Conservation (phyloP, 2,797 vertebrate species). For the Tapirus indicus region DNA sequence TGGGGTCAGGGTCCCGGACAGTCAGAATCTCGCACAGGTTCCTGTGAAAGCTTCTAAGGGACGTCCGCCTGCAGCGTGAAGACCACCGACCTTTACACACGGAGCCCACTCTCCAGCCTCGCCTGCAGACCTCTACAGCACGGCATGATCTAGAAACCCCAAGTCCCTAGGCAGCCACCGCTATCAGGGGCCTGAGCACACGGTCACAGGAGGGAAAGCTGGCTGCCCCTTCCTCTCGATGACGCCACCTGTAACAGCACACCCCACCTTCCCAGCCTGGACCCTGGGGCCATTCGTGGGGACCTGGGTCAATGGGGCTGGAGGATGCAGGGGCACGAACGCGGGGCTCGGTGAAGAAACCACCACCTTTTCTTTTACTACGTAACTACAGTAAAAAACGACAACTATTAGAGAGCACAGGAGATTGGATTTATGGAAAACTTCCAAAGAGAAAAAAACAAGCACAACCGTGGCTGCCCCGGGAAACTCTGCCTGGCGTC, state of each 20-base stretch:
- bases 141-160: neutral
- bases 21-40: rapidly evolving
- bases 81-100: rapidly evolving
- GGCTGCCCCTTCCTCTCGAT: neutral
- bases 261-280: rapidly evolving
- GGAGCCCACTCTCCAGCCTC: neutral
- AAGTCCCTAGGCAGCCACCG: rapidly evolving
- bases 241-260: neutral
- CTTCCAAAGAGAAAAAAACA: neutral
- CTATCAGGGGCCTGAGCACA: neutral
- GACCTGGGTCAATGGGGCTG: neutral
- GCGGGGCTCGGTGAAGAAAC: neutral
- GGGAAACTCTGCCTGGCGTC: too few relatives aligned
- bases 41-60: rapidly evolving
- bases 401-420: rapidly evolving
- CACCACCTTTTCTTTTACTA: rapidly evolving
- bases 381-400: rapidly evolving
- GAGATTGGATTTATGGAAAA: rapidly evolving
- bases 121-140: rapidly evolving
- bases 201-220: neutral
- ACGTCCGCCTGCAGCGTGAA: rapidly evolving
- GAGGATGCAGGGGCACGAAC: rapidly evolving
- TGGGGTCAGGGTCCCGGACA: neutral
- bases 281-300: neutral
- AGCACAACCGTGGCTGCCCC: neutral